Evolutionary conservation across 2,797 vertebrate species (phyloP).

Genomic region (Sebastes paucispinis): DNA sequence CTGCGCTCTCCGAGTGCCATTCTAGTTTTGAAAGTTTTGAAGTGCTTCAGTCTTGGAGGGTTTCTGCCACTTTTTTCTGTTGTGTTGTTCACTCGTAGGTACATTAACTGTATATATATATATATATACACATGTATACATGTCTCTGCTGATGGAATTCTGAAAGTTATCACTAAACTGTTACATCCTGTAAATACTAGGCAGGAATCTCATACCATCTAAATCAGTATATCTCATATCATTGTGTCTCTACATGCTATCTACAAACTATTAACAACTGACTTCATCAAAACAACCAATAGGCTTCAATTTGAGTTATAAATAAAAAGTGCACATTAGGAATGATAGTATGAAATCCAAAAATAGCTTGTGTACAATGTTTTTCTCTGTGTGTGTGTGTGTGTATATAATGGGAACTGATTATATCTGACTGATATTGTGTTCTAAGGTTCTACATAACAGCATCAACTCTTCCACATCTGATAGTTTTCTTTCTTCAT

Average conservation of each 20-base stretch:
- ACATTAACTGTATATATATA: background rate
- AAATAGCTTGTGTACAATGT: conserved; percentile 40
- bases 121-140: too few species aligned
- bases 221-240: conserved; percentile 14
- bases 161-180: background rate
- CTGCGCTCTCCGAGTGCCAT: too few species aligned
- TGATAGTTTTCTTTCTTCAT: too few species aligned
- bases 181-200: conserved; percentile 26
- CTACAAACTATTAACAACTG: conserved; percentile 36
- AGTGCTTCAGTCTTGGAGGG: background rate
- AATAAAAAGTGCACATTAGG: conserved; percentile 22
- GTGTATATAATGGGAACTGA: too few species aligned
- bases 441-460: background rate
- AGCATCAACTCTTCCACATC: background rate
- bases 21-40: background rate
- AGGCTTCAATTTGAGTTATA: background rate
- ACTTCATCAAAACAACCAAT: conserved; percentile 1
- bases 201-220: conserved; percentile 25
- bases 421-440: background rate
- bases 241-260: conserved; percentile 50
- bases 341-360: conserved; percentile 26
- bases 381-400: background rate
- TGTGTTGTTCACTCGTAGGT: background rate
- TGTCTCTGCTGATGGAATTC: conserved; percentile 6
- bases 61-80: background rate